Conservation (phyloP, 1,140 invertebrate genomes). For the Heliconius melpomene region DNA sequence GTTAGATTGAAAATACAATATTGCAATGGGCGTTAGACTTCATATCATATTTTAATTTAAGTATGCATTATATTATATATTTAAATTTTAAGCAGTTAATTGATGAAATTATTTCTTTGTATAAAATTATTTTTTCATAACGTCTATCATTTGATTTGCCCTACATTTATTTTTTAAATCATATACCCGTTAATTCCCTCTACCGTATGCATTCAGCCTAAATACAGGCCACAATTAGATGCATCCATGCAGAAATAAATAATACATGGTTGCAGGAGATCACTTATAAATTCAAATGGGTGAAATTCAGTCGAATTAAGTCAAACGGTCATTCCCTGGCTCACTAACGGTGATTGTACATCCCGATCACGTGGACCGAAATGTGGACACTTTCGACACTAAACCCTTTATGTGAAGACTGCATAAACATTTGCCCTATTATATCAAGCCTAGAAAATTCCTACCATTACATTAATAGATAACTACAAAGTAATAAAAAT, state of each 20-base stretch:
- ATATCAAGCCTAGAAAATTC: background rate
- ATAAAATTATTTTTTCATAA: too few species aligned
- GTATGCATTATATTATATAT: too few species aligned
- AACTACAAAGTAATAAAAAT: background rate
- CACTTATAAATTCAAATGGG: constrained; percentile 48
- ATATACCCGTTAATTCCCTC: background rate
- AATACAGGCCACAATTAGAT: constrained; percentile 10
- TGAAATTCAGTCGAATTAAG: constrained; percentile 39
- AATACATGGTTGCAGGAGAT: constrained; percentile 21
- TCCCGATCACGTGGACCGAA: constrained; percentile 42
- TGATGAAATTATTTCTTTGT: too few species aligned
- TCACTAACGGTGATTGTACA: constrained; percentile 40
- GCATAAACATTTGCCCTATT: background rate
- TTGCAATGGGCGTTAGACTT: too few species aligned
- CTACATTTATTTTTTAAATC: too few species aligned
- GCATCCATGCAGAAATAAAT: constrained; percentile 25
- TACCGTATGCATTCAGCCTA: constrained; percentile 15
- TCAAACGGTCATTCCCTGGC: constrained; percentile 38
- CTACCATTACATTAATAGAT: background rate
- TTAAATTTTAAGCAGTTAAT: too few species aligned
- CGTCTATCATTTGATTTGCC: too few species aligned
- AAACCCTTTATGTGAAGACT: constrained; percentile 6
- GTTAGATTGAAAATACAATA: too few species aligned
- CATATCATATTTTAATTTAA: too few species aligned
- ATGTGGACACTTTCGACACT: constrained; percentile 37